Evolutionary conservation across 2,797 vertebrate genomes (phyloP).

Genomic region (Peromyscus nudipes): DNA sequence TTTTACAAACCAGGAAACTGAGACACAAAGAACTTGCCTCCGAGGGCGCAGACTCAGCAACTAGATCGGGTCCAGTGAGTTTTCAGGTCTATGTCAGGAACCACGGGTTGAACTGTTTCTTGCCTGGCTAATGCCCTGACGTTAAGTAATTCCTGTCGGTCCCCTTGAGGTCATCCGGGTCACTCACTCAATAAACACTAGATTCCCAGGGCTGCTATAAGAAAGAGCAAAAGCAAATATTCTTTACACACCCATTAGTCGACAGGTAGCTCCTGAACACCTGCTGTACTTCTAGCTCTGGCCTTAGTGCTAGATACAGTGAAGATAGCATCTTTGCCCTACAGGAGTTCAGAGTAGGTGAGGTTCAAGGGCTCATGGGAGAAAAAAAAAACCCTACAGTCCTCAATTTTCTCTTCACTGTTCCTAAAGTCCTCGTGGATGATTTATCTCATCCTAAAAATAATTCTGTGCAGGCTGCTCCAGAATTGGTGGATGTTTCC

Average conservation of each 20-base stretch:
- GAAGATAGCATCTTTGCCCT: not conserved
- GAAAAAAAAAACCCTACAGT: too few species aligned
- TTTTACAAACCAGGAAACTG: not conserved
- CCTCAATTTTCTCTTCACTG: not conserved
- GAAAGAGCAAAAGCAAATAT: not conserved
- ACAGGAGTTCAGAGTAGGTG: too few species aligned
- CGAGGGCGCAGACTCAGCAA: not conserved
- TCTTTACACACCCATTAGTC: not conserved
- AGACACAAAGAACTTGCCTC: not conserved
- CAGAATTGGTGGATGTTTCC: not conserved
- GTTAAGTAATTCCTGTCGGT: not conserved
- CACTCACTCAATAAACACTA: not conserved
- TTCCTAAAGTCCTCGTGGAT: not conserved
- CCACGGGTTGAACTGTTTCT: not conserved
- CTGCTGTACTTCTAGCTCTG: not conserved
- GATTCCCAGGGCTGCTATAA: not conserved
- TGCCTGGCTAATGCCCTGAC: fast-evolving
- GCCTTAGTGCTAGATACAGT: not conserved
- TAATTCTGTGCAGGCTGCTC: not conserved
- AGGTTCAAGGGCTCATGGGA: not conserved
- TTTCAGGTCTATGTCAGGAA: not conserved
- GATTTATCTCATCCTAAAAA: not conserved
- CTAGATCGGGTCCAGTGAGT: not conserved
- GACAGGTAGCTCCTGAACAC: not conserved
- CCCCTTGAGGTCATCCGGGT: not conserved